phyloP scores from a whole-genome alignment of 2,797 vertebrate species.

The Florisuga fusca region DNA sequence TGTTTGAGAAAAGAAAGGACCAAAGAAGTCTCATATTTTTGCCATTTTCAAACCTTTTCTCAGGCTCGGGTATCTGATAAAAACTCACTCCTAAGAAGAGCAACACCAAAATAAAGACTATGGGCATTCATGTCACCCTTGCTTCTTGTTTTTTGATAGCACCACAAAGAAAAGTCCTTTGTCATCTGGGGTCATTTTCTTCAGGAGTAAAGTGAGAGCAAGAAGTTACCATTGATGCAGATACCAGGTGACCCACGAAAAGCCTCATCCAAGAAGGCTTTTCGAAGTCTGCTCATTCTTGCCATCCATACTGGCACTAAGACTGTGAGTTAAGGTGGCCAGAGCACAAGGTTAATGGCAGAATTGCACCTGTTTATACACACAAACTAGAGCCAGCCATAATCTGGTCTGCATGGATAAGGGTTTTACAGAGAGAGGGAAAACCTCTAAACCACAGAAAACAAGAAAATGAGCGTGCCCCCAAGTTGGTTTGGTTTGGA shows the following conservation, averaged over 20 bases:
- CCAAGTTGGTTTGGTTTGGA: conserved; percentile 21
- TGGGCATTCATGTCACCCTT: background rate
- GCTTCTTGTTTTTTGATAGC: background rate
- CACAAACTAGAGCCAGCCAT: background rate
- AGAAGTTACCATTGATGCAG: background rate
- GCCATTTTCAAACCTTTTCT: background rate
- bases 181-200: background rate
- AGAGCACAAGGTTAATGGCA: background rate
- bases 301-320: background rate
- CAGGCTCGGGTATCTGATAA: background rate
- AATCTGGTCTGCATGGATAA: background rate
- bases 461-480: background rate
- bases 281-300: background rate
- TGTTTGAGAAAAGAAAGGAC: background rate
- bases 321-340: background rate
- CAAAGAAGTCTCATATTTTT: background rate
- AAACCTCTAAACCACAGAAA: background rate
- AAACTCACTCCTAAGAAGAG: background rate
- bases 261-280: background rate
- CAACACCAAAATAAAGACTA: background rate
- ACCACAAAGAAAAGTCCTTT: background rate
- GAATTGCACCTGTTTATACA: background rate
- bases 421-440: background rate
- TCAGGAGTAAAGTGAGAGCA: background rate
- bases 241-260: background rate